Evolutionary conservation across 2,113 vertebrate genomes (phyloP), one percentile per base, ranked within the genome.

Genomic region (Cyprinodon variegatus): DNA sequence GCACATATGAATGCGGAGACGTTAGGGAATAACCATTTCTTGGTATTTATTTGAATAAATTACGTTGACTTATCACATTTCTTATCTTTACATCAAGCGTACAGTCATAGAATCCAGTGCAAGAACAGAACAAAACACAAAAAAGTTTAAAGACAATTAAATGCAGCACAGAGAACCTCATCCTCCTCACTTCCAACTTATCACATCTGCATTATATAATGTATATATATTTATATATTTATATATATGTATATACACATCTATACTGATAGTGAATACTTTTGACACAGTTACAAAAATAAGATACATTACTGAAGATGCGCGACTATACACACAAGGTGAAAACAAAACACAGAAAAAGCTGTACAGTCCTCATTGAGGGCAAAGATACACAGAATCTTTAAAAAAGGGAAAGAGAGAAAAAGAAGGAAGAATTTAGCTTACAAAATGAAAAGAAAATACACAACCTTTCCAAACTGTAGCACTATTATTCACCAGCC

Each of bases 281-380:
- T 86, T 83, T 94, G 91, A 93, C 92, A 95, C 93, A 84, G 78
- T 95, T 96, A 95, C 93, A 94, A 95, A 95, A 95, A 95, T 94
- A 95, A 94, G 91, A 92, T 91, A 94, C 93, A 76, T 86, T 92
- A 95, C 93, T 91, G 88, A 95, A 94, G 92, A 89, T 95, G 96
- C 90, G 85, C 91, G 88, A 96, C 93, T 93, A 88, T 92, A 93
- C 90, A 95, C 95, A 96, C 91, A 88, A 90, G 94, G 92, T 93
- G 92, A 94, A 95, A 88, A 91, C 50, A 86, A 90, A 90, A 86
- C 91, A 93, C 40, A 45, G 22, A 90, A 90, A 94, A 92, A 91
- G 91, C 92, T 95, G 93, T 93, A 94, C 92, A 96, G 95, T 98
- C 96, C 96, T 98, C 97, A 98, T 90, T 97, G 97, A 98, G 96